Evolutionary conservation across 92 coral and sea anemone genomes (phyloP).

Genomic region (Parazoanthus atlanticus): DNA sequence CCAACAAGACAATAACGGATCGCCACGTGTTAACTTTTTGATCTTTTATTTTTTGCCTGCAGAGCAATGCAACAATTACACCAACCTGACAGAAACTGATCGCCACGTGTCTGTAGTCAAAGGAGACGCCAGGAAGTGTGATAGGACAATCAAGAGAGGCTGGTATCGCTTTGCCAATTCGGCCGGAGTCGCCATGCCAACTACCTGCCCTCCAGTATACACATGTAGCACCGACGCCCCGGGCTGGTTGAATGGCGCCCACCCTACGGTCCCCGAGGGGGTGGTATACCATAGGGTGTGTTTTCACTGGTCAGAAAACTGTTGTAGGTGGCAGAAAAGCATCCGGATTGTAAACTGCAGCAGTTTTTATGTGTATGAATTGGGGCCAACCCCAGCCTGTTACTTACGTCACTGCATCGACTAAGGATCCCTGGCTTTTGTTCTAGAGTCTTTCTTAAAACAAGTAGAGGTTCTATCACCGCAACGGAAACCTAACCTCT

Average conservation of each 20-base stretch:
- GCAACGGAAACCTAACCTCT: too few species aligned
- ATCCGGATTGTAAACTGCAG: constrained; percentile 12
- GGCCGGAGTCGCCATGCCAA: not conserved
- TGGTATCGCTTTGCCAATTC: not conserved
- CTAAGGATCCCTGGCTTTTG: not conserved
- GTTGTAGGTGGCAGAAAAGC: not conserved
- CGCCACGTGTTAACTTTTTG: not conserved
- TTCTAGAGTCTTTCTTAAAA: too few species aligned
- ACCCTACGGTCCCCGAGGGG: not conserved
- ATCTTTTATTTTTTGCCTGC: too few species aligned
- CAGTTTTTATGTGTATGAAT: constrained; percentile 1
- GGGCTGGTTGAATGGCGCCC: not conserved
- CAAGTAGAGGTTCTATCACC: too few species aligned
- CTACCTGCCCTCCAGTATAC: not conserved
- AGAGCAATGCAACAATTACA: too few species aligned
- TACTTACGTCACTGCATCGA: not conserved
- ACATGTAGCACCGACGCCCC: not conserved
- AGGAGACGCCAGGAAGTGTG: not conserved
- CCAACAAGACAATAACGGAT: not conserved
- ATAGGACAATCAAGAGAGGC: not conserved
- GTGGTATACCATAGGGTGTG: not conserved
- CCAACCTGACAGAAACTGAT: too few species aligned
- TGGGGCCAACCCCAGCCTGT: not conserved
- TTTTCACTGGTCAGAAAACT: constrained; percentile 11
- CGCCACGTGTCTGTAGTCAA: not conserved